Percentiles rank a stretch among this genome's conserved stretches.
Evolutionary conservation across 2,113 vertebrate genomes (phyloP).

Genomic region (Leptobrachium ailaonicum): DNA sequence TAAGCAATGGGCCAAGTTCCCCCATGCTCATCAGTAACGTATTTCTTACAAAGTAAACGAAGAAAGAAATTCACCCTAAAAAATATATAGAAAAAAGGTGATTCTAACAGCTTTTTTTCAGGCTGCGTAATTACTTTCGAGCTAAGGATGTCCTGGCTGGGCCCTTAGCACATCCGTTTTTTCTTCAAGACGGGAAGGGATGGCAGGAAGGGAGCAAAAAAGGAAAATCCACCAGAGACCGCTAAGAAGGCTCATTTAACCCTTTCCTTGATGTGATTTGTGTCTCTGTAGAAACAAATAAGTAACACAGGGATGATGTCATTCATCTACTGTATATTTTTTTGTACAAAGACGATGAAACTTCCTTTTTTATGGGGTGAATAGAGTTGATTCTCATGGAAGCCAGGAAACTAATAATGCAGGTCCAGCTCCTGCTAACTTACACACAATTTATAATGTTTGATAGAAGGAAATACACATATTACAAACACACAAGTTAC

Average conservation of each 20-base stretch:
- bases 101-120: conserved; percentile 15
- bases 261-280: neutral
- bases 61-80: too few relatives aligned
- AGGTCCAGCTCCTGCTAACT: conserved; percentile 15
- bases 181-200: conserved; percentile 54
- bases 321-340: conserved; percentile 3
- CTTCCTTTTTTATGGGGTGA: conserved; percentile 28
- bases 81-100: too few relatives aligned
- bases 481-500: too few relatives aligned
- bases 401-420: conserved; percentile 33
- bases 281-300: conserved; percentile 1
- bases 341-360: conserved; percentile 7
- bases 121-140: conserved; percentile 29
- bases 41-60: too few relatives aligned
- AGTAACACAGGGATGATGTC: conserved; percentile 13
- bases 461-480: neutral
- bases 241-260: conserved; percentile 54
- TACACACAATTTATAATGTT: neutral
- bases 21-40: too few relatives aligned
- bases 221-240: conserved; percentile 61
- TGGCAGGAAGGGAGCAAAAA: conserved; percentile 61
- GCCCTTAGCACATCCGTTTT: conserved; percentile 60
- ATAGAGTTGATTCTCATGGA: conserved; percentile 29
- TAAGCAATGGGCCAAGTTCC: too few relatives aligned
- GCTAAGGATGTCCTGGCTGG: conserved; percentile 64